A percentile compares a stretch with the other conserved stretches of the same genome.
phyloP scores from a whole-genome alignment of 2,888 invertebrate genomes.

The Pegoplata infirma region DNA sequence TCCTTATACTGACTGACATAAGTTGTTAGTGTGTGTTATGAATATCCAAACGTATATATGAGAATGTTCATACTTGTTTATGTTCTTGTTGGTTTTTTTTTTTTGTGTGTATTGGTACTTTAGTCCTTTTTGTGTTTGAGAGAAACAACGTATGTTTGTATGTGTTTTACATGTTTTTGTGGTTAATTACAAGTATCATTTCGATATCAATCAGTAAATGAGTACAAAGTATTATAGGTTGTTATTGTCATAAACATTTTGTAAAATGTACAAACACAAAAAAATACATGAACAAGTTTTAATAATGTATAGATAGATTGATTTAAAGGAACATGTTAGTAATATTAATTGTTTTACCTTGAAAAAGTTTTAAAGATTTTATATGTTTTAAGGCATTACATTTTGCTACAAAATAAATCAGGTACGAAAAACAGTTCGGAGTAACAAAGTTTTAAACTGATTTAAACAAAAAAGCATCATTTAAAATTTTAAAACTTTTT shows the following conservation, averaged over 20 bases:
- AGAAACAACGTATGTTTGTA: too few species aligned
- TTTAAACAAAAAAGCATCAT: too few species aligned
- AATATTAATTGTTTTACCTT: too few species aligned
- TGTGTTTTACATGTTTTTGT: slow-evolving; percentile 74
- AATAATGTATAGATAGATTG: neutral
- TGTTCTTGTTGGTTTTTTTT: neutral
- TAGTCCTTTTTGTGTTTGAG: slow-evolving; percentile 3
- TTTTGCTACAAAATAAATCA: too few species aligned
- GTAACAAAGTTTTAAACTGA: too few species aligned
- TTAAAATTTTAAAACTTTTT: too few species aligned
- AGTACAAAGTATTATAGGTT: neutral
- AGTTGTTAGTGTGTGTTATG: slow-evolving; percentile 2
- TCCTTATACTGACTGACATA: neutral
- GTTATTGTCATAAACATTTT: neutral
- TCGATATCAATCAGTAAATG: slow-evolving; percentile 58
- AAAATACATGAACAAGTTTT: neutral
- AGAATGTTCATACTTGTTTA: slow-evolving; percentile 1
- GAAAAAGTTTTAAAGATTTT: too few species aligned
- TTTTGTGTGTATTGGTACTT: neutral
- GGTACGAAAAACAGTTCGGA: too few species aligned
- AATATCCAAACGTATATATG: neutral
- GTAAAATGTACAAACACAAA: neutral
- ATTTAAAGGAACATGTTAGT: too few species aligned
- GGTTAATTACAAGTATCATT: slow-evolving; percentile 70
- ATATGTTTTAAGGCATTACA: too few species aligned